Conservation (phyloP, 2,797 vertebrate genomes). For the Leucoraja ocellata region DNA sequence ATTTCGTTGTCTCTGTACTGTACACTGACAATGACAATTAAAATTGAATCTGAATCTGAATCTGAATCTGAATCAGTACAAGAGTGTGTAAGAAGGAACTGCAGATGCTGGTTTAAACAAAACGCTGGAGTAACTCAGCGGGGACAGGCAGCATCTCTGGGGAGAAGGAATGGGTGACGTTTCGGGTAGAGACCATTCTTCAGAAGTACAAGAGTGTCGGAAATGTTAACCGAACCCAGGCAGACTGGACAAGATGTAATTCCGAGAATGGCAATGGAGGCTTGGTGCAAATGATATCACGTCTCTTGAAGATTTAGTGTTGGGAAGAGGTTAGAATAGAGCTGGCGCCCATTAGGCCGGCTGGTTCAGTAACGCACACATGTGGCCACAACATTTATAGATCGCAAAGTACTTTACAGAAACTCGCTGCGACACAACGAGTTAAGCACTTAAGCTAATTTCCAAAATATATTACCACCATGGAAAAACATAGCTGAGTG, state of each 20-base stretch:
- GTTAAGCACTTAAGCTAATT: background rate
- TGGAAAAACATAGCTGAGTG: background rate
- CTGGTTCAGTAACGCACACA: background rate
- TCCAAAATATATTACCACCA: background rate
- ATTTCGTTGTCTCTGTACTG: no score
- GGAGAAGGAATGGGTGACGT: no score
- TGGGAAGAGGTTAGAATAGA: background rate
- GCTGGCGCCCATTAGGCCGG: background rate
- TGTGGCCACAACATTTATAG: background rate
- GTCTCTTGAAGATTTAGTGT: background rate
- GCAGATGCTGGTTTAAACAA: no score
- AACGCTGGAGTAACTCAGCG: no score
- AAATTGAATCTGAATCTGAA: no score
- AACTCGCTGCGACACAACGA: background rate
- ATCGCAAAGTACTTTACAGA: background rate
- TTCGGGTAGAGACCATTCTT: background rate
- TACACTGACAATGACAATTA: no score
- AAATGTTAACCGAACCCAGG: background rate
- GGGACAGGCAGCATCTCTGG: no score
- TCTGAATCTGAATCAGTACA: no score
- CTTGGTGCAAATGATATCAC: background rate
- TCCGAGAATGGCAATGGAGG: background rate
- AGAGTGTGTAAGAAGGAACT: no score
- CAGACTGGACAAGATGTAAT: background rate
- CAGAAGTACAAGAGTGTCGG: background rate